Percentiles rank a stretch among this genome's conserved stretches.
phyloP scores from a whole-genome alignment of 2,797 vertebrate genomes.

The Pseudomugil tenellus region DNA sequence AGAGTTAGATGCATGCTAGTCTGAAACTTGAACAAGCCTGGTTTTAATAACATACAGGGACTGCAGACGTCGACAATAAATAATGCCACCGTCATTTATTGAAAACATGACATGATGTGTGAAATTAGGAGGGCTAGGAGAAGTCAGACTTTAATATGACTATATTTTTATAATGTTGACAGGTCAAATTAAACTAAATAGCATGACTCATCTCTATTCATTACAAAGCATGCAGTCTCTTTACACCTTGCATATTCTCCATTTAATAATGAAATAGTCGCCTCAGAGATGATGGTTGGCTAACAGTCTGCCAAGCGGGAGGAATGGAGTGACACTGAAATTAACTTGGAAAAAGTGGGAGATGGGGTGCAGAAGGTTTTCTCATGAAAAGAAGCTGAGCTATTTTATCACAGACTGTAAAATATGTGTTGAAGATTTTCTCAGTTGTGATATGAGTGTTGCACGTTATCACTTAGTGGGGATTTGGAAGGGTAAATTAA shows the following conservation, averaged over 20 bases:
- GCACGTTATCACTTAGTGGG: conserved; percentile 7
- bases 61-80: background rate
- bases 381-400: conserved; percentile 30
- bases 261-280: conserved; percentile 64
- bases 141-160: background rate
- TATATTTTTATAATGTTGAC: conserved; percentile 17
- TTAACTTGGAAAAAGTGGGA: conserved; percentile 55
- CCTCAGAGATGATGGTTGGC: conserved; percentile 53
- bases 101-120: background rate
- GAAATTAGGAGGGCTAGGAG: background rate
- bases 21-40: background rate
- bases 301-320: conserved; percentile 51
- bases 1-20: background rate
- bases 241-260: conserved; percentile 55
- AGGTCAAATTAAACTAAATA: conserved; percentile 39
- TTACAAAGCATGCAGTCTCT: conserved; percentile 39
- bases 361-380: conserved; percentile 48
- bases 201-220: conserved; percentile 52
- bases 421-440: conserved; percentile 23
- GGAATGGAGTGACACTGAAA: conserved; percentile 51
- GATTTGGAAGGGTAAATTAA: conserved; percentile 6
- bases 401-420: conserved; percentile 50
- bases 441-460: background rate
- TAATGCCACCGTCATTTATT: conserved; percentile 8
- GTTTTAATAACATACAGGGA: background rate